Base-by-base conservation (phyloP, 2,888 invertebrate species). In the Cordilura impudica region DNA sequence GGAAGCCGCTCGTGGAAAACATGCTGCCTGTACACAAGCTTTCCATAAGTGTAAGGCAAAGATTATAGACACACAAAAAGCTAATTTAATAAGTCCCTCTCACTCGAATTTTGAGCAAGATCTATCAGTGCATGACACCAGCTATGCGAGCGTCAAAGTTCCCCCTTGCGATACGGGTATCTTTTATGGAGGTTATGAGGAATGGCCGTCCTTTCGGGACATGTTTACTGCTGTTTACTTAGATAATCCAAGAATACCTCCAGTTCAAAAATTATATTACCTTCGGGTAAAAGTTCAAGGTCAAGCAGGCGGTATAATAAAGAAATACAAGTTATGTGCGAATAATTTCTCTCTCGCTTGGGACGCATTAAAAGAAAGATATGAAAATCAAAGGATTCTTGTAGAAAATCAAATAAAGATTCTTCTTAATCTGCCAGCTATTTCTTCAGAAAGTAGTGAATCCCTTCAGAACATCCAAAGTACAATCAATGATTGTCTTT, bases 381-480 rank as follows among this genome's bases (percentile, higher is more conserved):
- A 69, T 12, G 58, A 69, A 21, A 71, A 71, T 18, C 31, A 60
- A 39, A 29, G 70, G 7, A 23, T 60, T 56, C 47, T 69, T 3
- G 47, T 49, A n/a, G 60, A 72, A 14, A 72, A 72, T 23, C 61
- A 61, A 14, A 19, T 66, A n/a, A 49, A 47, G 7, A 49, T 51
- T 10, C 35, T 65, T 5, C 35, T 65, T 6, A 56, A 56, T 19
- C 26, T 67, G 8, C 18, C 21, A 10, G 7, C 49, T 12, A 23
- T 49, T 3, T 19, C 45, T 1, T 1, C 3, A 18, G 58, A 67
- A 16, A 45, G 23, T 29, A 54, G 56, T 35, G 14, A 39, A 35
- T 4, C 65, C 18, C 21, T 65, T 10, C 66, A 66, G 4, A 53
- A 14, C 14, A 19, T 49, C 8, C 58, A 70, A 23, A 16, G 6